A percentile compares a stretch with the other conserved stretches of the same genome.
Conservation (phyloP, 2,888 invertebrate genomes). For the Tolmerus cingulatus region DNA sequence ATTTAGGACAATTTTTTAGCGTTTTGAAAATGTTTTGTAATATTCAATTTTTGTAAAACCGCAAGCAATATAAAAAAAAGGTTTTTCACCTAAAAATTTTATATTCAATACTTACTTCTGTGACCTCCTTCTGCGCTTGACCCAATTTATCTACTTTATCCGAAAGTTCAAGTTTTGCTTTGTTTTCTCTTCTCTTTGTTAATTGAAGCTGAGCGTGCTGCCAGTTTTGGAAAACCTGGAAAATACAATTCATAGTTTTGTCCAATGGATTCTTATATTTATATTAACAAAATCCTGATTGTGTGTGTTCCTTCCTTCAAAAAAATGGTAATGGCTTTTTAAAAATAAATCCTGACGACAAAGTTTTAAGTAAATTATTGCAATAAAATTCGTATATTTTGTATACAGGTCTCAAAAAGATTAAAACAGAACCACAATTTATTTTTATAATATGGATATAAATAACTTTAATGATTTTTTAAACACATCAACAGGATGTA, state of each 20-base stretch:
- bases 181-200: conserved; percentile 92
- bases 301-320: too few species aligned
- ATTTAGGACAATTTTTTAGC: not conserved
- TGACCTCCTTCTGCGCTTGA: conserved; percentile 88
- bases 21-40: not conserved
- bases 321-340: too few species aligned
- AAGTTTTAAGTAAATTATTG: too few species aligned
- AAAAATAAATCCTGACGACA: too few species aligned
- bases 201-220: conserved; percentile 95
- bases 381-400: too few species aligned
- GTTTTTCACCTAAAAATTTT: not conserved
- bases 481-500: too few species aligned
- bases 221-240: conserved; percentile 94
- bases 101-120: conserved; percentile 72
- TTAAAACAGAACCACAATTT: too few species aligned
- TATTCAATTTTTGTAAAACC: not conserved
- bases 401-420: too few species aligned
- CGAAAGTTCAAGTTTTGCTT: conserved; percentile 89
- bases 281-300: too few species aligned
- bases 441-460: too few species aligned
- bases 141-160: conserved; percentile 90
- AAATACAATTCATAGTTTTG: conserved; percentile 52
- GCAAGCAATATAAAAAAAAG: not conserved
- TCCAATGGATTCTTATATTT: not conserved
- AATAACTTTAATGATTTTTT: too few species aligned